Evolutionary conservation across 1,140 invertebrate species (phyloP).

Genomic region (Antheraea mylitta): DNA sequence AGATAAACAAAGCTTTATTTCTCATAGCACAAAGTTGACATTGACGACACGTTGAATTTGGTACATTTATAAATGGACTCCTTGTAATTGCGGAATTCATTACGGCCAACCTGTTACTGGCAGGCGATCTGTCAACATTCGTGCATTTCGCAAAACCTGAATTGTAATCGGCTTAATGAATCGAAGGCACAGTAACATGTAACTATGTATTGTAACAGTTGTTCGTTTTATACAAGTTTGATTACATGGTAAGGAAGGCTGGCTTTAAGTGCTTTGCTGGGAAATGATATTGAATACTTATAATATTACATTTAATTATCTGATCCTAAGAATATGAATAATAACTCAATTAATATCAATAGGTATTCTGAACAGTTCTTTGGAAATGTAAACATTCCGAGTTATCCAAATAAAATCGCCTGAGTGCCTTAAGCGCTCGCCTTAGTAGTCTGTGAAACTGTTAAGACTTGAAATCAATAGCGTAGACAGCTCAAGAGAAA

Average conservation of each 20-base stretch:
- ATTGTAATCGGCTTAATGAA: conserved; percentile 12
- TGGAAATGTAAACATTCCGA: too few species aligned
- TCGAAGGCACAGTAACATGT: background rate
- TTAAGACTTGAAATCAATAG: too few species aligned
- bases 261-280: background rate
- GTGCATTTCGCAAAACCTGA: conserved; percentile 21
- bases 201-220: background rate
- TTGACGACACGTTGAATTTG: background rate
- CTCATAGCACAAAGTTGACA: background rate
- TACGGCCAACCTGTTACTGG: conserved; percentile 23
- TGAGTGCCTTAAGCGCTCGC: too few species aligned
- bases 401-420: too few species aligned
- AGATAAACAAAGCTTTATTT: background rate
- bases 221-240: background rate
- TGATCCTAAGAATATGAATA: too few species aligned
- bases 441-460: too few species aligned
- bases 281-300: background rate
- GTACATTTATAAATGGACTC: conserved; percentile 17
- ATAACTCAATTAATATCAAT: too few species aligned
- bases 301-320: background rate
- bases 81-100: conserved; percentile 34
- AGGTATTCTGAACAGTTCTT: too few species aligned
- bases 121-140: conserved; percentile 25
- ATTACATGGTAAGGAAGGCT: background rate
- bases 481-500: too few species aligned